phyloP scores from a whole-genome alignment of 2,113 vertebrate genomes.

The Ancistrus triradiatus region DNA sequence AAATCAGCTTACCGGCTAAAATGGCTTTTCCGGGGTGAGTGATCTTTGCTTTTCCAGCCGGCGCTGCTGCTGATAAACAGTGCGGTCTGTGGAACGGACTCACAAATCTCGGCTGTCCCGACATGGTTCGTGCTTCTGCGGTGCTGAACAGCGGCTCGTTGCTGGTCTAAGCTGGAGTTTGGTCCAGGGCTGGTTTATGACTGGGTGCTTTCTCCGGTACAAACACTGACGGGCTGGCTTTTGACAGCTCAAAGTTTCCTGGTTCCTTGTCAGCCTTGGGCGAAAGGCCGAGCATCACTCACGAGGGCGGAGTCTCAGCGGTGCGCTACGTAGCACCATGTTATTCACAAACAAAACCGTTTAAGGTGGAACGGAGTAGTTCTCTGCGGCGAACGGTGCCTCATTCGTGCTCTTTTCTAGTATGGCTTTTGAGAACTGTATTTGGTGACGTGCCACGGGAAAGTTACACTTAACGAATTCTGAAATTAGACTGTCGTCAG shows the following conservation, averaged over 20 bases:
- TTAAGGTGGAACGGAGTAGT: constrained; percentile 57
- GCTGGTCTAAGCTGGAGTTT: background rate
- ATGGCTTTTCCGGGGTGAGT: constrained; percentile 84
- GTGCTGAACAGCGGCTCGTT: background rate
- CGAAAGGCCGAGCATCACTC: constrained; percentile 24
- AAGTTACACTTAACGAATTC: no score
- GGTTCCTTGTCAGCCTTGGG: constrained; percentile 33
- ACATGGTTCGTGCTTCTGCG: constrained; percentile 47
- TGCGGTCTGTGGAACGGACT: constrained; percentile 58
- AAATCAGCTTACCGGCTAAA: constrained; percentile 70
- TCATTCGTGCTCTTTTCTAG: no score
- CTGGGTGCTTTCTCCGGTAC: background rate
- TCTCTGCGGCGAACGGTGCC: no score
- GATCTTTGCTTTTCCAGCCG: constrained; percentile 69
- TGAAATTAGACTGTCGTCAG: no score
- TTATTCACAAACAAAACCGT: constrained; percentile 44
- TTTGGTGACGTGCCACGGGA: no score
- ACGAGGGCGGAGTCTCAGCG: constrained; percentile 48
- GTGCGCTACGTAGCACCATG: constrained; percentile 47
- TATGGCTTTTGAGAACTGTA: no score
- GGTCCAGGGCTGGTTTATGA: constrained; percentile 2
- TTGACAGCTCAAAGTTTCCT: constrained; percentile 46
- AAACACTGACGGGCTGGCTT: background rate
- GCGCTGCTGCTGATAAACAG: constrained; percentile 69
- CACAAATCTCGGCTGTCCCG: constrained; percentile 49